Percentiles rank a stretch among this genome's conserved stretches.
Evolutionary conservation across 2,797 vertebrate genomes (phyloP).

Genomic region (Cyprinella venusta): DNA sequence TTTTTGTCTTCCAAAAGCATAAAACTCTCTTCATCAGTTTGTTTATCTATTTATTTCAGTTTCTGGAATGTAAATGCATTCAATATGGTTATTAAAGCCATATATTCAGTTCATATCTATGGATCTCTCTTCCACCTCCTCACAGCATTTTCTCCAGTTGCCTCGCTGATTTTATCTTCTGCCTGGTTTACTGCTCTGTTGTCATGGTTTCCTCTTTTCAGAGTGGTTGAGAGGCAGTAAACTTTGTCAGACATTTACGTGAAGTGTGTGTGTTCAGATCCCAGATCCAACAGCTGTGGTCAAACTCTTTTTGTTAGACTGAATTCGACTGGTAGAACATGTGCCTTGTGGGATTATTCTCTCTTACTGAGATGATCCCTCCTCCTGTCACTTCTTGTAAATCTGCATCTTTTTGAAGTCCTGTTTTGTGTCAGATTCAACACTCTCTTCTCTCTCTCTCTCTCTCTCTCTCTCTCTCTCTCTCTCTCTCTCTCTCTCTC

Average conservation of each 20-base stretch:
- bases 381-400: neutral
- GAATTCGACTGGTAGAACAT: constrained; percentile 19
- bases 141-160: constrained; percentile 1
- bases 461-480: too few relatives aligned
- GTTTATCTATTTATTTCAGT: neutral
- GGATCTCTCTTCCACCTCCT: constrained; percentile 3
- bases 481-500: too few relatives aligned
- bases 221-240: constrained; percentile 19
- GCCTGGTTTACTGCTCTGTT: constrained; percentile 15
- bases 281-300: constrained; percentile 24
- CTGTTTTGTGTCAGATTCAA: neutral
- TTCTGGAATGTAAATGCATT: constrained; percentile 6
- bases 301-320: constrained; percentile 4
- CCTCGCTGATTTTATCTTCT: constrained; percentile 26
- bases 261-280: constrained; percentile 10
- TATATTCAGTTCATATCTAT: neutral
- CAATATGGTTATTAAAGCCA: neutral
- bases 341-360: constrained; percentile 2
- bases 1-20: neutral
- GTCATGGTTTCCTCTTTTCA: constrained; percentile 45
- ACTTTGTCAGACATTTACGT: constrained; percentile 26
- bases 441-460: neutral
- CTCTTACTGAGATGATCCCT: constrained; percentile 1
- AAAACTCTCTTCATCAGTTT: neutral
- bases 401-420: neutral